Evolutionary conservation across 2,797 vertebrate genomes (phyloP).

Genomic region (Taeniopygia guttata): DNA sequence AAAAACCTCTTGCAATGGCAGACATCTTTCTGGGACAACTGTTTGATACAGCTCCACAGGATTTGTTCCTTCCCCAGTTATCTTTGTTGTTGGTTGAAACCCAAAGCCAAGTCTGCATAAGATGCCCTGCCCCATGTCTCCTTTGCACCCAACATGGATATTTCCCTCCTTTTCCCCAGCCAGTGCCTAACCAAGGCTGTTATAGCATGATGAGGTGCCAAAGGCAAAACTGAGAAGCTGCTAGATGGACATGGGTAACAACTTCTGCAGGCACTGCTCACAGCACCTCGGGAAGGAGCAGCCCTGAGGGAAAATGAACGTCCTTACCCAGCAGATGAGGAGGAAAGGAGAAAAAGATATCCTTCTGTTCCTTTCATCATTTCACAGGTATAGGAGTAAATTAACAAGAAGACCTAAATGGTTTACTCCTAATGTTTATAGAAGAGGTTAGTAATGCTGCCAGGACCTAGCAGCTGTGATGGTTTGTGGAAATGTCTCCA

Average conservation of each 20-base stretch:
- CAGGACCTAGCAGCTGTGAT: neutral
- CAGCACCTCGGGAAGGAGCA: neutral
- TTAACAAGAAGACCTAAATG: neutral
- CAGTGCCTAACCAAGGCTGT: neutral
- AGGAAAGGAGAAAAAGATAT: neutral
- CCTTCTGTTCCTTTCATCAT: neutral
- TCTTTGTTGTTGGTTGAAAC: neutral
- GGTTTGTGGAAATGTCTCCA: neutral
- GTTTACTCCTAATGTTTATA: neutral
- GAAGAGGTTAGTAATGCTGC: neutral
- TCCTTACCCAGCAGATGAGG: neutral
- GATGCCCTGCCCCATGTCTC: neutral
- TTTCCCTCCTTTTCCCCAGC: neutral
- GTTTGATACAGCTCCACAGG: neutral
- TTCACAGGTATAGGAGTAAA: neutral
- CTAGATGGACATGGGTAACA: neutral
- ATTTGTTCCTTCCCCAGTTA: neutral
- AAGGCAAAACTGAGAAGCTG: neutral
- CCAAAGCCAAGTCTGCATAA: neutral
- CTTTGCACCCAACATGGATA: neutral
- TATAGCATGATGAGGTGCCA: neutral
- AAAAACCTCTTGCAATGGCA: neutral
- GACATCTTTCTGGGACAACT: neutral
- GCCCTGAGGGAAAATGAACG: neutral
- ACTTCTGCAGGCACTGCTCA: neutral